Evolutionary conservation across 2,888 invertebrate species (phyloP).

Genomic region (Melinopterus prodromus): DNA sequence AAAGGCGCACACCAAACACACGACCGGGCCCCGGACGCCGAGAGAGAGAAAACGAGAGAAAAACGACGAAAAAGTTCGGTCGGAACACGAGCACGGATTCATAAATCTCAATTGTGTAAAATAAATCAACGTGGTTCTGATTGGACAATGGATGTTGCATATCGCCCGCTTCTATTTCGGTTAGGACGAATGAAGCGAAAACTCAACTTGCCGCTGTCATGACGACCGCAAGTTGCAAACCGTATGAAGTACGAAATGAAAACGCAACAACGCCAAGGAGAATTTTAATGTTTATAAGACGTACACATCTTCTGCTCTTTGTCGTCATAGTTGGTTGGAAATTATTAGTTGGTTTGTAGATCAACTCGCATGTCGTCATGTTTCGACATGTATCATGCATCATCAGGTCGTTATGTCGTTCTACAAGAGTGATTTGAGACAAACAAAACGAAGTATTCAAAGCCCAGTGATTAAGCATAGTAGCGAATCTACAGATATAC

Average conservation of each 20-base stretch:
- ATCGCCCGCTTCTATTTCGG: slow-evolving; percentile 27
- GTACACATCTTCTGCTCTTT: too few species aligned
- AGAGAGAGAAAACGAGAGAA: not conserved
- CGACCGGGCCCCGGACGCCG: slow-evolving; percentile 9
- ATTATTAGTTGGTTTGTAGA: too few species aligned
- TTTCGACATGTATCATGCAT: too few species aligned
- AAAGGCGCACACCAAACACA: slow-evolving; percentile 45
- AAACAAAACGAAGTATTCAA: too few species aligned
- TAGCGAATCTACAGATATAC: too few species aligned
- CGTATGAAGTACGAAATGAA: not conserved
- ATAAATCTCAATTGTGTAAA: slow-evolving; percentile 48
- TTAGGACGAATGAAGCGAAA: not conserved
- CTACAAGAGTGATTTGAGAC: too few species aligned
- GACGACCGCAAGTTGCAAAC: not conserved
- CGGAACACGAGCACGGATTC: slow-evolving; percentile 37
- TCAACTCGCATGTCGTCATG: too few species aligned
- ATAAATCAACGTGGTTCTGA: slow-evolving; percentile 46
- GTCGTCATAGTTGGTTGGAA: too few species aligned
- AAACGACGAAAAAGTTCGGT: slow-evolving; percentile 9
- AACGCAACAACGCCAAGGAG: too few species aligned
- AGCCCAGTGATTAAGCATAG: too few species aligned
- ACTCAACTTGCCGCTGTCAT: not conserved
- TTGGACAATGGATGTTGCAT: slow-evolving; percentile 43
- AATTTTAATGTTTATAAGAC: too few species aligned
- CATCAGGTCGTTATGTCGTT: too few species aligned